Base-by-base conservation (phyloP, 2,888 invertebrate genomes). In the Spicauda simplicius region DNA sequence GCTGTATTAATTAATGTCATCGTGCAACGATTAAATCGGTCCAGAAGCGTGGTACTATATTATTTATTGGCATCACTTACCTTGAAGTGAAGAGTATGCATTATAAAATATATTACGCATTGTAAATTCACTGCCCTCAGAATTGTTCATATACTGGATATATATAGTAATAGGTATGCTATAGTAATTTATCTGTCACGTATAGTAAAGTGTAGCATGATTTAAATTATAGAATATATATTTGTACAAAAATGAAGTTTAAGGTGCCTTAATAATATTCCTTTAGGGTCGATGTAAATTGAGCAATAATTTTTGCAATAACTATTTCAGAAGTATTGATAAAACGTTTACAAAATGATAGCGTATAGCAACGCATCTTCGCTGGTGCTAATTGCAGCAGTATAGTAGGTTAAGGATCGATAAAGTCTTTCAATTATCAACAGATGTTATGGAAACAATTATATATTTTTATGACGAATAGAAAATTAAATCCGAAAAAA, bases 271-370 rank as follows among this genome's bases (percentile, higher is more conserved):
- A 19, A 19, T 45, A 45, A 14, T 45, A 45, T 37, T 37, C 12
- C 1, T 12, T 37, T 12, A 37, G 45, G 14, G n/a, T 45, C n/a
- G n/a, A 45, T n/a, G n/a, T 45, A 11, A 48, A 59, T n/a, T n/a
- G 16, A 59, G 16, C 16, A 16, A 14, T 59, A 25, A 37, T 61
- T n/a, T 11, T 54, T 60, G n/a, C 14, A 37, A 19, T 54, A 48
- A 48, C 16, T 33, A 60, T 64, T 50, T 64, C 56, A 20, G 56
- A 56, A 56, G 64, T 56, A 50, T 56, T 56, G 56, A 64, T 64
- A 56, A 56, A 56, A 56, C 20, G 64, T 64, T 52, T 45, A 45
- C 45, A 45, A 56, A 25, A 16, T 45, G 41, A 57, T 41, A n/a
- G 11, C 18, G 1, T 57, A 37, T 12, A 37, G 56, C 56, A 57